phyloP scores from a whole-genome alignment of 2,113 vertebrate genomes.

The Thermophis baileyi region DNA sequence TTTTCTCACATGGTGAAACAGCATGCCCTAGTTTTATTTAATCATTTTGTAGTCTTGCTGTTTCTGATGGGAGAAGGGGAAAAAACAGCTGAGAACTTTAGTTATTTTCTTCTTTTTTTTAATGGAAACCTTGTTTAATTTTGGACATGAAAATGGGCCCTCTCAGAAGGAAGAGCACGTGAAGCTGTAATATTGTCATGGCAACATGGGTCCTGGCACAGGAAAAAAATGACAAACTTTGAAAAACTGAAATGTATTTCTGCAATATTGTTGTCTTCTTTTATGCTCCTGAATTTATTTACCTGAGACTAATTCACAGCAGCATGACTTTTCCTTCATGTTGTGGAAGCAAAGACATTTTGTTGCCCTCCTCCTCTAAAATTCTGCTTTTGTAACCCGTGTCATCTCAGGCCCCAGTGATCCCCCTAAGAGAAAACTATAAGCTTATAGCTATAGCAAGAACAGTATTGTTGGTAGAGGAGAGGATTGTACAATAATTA shows the following conservation, averaged over 20 bases:
- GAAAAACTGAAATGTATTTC: not conserved
- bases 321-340: not conserved
- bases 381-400: not conserved
- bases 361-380: not conserved
- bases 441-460: not conserved
- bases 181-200: not conserved
- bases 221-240: not conserved
- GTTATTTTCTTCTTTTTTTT: not conserved
- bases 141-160: no score
- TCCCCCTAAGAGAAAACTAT: not conserved
- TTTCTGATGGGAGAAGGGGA: not conserved
- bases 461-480: not conserved
- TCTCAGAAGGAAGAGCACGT: not conserved
- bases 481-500: not conserved
- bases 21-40: not conserved
- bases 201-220: not conserved
- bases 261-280: not conserved
- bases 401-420: not conserved
- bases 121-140: not conserved
- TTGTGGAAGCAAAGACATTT: not conserved
- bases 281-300: not conserved
- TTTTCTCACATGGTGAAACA: not conserved
- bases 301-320: not conserved
- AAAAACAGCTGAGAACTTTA: not conserved
- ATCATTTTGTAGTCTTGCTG: not conserved